Evolutionary conservation across 1,140 invertebrate species (phyloP), one percentile per base, ranked within the genome.

Genomic region (Drosophila novamexicana): DNA sequence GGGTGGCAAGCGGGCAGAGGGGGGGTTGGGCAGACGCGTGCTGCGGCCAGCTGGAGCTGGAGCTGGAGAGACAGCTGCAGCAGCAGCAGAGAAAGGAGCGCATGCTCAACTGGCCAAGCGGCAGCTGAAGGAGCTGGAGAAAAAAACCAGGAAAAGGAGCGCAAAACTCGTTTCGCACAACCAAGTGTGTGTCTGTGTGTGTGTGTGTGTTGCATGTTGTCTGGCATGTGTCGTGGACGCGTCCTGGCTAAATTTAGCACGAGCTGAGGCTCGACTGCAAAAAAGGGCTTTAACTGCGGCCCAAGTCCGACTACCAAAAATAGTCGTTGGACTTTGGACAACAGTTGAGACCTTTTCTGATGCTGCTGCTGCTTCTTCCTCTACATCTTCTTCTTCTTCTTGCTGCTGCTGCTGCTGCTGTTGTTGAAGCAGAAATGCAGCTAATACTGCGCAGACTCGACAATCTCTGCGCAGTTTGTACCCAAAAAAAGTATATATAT

Each of bases 161-260:
- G 10, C 32, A 52, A 61, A 74, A 68, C 71, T 53, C 22, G 71
- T 74, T 74, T 49, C 12, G 16, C 58, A 61, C 12, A 37, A 12
- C 7, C 42, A 9, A 18, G 2, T 16, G 9, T 7, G 56, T 10
- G 12, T 29, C 18, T 57, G 29, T 59, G 29, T 16, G 29, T 39
- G 6, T 57, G 29, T 57, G 39, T 29, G 22, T 22, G 50, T 39
- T 59, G 36, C 36, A 34, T 32, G 47, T 63, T 54, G 32, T 39
- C 42, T 42, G 47, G 42, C 18, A 29, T 52, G 50, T 16, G 22
- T 14, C 14, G 14, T 14, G 14, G 14, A 14, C 22, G 22, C 22
- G 63, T 49, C 65, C 61, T 67, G 56, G 72, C 77, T 83, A 84
- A 79, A 84, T 83, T 83, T 84, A 84, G 80, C 79, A 84, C 81